A percentile compares a stretch with the other conserved stretches of the same genome.
Conservation (phyloP, 2,113 vertebrate genomes). For the Phrynosoma blainvillii region DNA sequence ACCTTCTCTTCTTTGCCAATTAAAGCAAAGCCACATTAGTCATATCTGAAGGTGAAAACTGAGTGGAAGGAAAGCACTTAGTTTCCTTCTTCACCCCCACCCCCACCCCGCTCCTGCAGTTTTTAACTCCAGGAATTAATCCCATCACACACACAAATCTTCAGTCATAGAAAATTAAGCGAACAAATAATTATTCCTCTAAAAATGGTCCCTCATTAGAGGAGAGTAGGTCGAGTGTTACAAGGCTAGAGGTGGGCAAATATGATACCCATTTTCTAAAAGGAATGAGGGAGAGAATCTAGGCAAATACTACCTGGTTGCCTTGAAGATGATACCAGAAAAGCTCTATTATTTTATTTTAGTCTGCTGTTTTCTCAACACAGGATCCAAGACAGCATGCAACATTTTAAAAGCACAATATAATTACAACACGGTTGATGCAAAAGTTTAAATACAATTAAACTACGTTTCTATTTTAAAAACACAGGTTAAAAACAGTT, state of each 20-base stretch:
- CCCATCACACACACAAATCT: conserved; percentile 32
- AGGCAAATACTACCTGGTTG: background rate
- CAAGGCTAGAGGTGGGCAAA: background rate
- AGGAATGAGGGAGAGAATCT: background rate
- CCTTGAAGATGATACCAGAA: background rate
- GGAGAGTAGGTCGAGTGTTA: background rate
- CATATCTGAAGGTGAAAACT: conserved; percentile 27
- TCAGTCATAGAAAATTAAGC: conserved; percentile 55
- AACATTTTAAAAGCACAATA: too few relatives aligned
- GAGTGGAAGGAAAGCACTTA: conserved; percentile 38
- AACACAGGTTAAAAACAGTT: too few relatives aligned
- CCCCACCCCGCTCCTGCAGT: conserved; percentile 33
- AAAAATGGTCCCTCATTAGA: background rate
- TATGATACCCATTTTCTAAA: too few relatives aligned
- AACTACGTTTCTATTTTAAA: too few relatives aligned
- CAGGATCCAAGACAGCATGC: too few relatives aligned
- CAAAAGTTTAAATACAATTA: too few relatives aligned
- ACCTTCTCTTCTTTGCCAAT: conserved; percentile 15
- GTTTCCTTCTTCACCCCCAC: background rate
- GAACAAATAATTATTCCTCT: conserved; percentile 48
- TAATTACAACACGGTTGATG: too few relatives aligned
- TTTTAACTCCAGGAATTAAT: conserved; percentile 36
- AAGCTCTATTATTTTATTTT: too few relatives aligned
- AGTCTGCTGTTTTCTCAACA: too few relatives aligned
- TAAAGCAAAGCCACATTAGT: conserved; percentile 39